Conservation (phyloP, 2,113 vertebrate species). For the Catharus minimus region DNA sequence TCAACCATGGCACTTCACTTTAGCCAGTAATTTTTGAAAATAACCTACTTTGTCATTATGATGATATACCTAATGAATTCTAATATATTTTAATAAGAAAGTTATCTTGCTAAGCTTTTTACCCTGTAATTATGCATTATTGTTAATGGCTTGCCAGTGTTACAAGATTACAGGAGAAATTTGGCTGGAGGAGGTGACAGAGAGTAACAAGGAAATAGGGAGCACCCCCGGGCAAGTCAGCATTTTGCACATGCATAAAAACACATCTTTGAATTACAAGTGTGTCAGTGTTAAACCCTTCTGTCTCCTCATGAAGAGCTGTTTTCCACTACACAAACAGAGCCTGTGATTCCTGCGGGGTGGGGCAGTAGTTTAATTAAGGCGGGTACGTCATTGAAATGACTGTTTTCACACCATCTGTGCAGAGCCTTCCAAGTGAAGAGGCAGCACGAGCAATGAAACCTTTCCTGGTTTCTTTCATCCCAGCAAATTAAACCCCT, state of each 20-base stretch:
- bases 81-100: background rate
- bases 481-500: background rate
- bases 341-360: background rate
- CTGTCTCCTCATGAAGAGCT: background rate
- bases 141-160: background rate
- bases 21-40: background rate
- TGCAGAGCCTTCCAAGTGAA: background rate
- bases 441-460: background rate
- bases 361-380: background rate
- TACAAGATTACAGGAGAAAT: background rate
- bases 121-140: background rate
- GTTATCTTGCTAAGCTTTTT: background rate
- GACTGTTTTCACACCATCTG: background rate
- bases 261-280: background rate
- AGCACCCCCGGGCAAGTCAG: background rate
- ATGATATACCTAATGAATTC: background rate
- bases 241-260: background rate
- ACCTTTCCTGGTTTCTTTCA: background rate
- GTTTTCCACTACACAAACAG: background rate
- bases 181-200: background rate
- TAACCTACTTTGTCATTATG: background rate
- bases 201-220: background rate
- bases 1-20: background rate
- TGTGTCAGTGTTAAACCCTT: background rate
- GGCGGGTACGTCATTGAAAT: fast-evolving